These are phyloP conservation scores for Cyphomyrus plagiostoma DNA, from an alignment of 2,113 vertebrate genomes.

Conservation along the genomic window DNA sequence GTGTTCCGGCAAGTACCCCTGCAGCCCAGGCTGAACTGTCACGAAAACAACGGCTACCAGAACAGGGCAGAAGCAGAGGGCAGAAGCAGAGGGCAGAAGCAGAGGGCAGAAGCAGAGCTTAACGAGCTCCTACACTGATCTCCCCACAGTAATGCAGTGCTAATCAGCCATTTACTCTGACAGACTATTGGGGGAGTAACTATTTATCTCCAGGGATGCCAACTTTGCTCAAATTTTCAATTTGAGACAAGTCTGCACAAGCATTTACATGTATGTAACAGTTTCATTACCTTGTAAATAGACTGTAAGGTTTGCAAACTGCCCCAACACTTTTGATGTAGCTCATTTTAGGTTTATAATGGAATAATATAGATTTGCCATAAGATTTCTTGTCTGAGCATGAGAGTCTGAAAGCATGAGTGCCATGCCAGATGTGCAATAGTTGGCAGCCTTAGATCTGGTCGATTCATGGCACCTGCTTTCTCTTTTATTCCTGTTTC, in stretches of 20 bases:
- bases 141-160: constrained; percentile 45
- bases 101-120: constrained; percentile 37
- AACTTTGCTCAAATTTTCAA: background rate
- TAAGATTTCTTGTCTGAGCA: background rate
- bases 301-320: background rate
- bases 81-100: too few species aligned
- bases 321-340: background rate
- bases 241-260: background rate
- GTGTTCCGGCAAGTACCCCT: constrained; percentile 52
- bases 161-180: background rate
- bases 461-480: background rate
- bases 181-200: background rate
- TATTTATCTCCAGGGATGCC: background rate
- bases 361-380: background rate
- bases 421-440: background rate
- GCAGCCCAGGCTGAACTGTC: constrained; percentile 47
- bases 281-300: background rate
- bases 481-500: background rate
- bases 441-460: background rate
- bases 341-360: background rate
- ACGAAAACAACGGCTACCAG: constrained; percentile 52
- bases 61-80: constrained; percentile 33
- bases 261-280: background rate
- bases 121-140: constrained; percentile 42
- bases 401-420: background rate